phyloP scores from a whole-genome alignment of 2,113 vertebrate genomes.

The Brachyhypopomus occidentalis region DNA sequence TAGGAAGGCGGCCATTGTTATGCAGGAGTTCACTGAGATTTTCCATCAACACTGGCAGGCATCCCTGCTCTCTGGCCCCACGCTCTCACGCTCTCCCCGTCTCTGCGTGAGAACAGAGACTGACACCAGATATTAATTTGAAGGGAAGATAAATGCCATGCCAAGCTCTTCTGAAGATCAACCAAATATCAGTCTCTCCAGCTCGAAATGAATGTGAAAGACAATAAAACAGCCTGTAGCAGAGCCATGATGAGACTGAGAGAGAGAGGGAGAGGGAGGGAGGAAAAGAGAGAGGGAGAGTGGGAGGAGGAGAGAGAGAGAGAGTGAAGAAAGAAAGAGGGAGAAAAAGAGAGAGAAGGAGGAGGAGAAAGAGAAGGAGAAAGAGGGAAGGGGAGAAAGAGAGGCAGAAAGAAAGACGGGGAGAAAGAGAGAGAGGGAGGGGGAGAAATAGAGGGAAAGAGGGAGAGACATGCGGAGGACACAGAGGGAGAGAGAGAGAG shows the following conservation, averaged over 20 bases:
- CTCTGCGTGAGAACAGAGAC: constrained; percentile 60
- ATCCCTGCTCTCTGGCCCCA: constrained; percentile 22
- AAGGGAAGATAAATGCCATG: constrained; percentile 69
- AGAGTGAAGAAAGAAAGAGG: not conserved
- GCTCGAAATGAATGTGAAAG: constrained; percentile 55
- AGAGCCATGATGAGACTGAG: not conserved
- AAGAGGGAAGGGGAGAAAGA: no score
- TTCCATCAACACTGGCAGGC: constrained; percentile 48
- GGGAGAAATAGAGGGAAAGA: no score
- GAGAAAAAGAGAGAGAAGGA: no score
- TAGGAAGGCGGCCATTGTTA: constrained; percentile 55
- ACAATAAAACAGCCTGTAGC: constrained; percentile 33
- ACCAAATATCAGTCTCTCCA: constrained; percentile 61
- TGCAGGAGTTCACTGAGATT: constrained; percentile 52
- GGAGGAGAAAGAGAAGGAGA: no score
- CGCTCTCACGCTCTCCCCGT: constrained; percentile 36
- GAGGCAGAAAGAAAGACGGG: no score
- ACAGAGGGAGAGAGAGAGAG: no score
- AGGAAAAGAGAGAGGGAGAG: not conserved
- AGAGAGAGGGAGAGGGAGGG: not conserved
- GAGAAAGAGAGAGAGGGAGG: no score
- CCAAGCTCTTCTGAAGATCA: constrained; percentile 65
- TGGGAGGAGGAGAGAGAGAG: no score
- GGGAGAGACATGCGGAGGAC: no score
- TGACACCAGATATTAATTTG: constrained; percentile 66